Percentiles rank a stretch among this genome's conserved stretches.
Conservation (phyloP, 2,113 vertebrate species). For the Halichoeres trimaculatus region DNA sequence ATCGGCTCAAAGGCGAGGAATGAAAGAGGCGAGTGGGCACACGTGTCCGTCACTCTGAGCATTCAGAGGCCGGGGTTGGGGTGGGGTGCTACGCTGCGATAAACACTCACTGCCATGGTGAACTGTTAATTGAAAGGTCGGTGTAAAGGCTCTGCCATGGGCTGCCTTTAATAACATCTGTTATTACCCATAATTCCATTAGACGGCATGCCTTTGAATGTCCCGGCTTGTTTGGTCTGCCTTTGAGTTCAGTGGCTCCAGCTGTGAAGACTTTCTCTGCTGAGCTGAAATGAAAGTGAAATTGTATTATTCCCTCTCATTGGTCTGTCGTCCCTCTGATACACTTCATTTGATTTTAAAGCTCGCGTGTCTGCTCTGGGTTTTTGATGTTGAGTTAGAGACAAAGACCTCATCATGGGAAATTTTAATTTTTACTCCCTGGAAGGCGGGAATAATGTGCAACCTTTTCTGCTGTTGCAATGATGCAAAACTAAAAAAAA, state of each 20-base stretch:
- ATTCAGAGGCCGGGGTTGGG: neutral
- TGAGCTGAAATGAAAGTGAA: constrained; percentile 27
- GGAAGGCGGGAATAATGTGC: too few relatives aligned
- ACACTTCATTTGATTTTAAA: constrained; percentile 13
- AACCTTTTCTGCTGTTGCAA: too few relatives aligned
- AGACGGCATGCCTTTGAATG: constrained; percentile 42
- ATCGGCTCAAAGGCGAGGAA: constrained; percentile 37
- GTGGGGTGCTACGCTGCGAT: neutral
- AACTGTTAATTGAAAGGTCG: constrained; percentile 62
- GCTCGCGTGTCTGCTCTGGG: neutral
- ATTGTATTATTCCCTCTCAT: constrained; percentile 41
- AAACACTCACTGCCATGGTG: constrained; percentile 35
- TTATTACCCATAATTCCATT: constrained; percentile 54
- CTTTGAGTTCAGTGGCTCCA: constrained; percentile 10
- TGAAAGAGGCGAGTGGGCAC: constrained; percentile 51
- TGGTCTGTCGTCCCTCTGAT: constrained; percentile 5
- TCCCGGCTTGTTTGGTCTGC: neutral
- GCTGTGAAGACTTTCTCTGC: neutral
- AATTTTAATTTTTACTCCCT: too few relatives aligned
- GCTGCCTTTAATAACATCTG: constrained; percentile 50
- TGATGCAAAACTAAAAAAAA: too few relatives aligned
- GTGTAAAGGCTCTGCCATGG: constrained; percentile 27
- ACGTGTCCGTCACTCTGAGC: constrained; percentile 5
- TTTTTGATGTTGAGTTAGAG: neutral
- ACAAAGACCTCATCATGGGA: neutral